Base-by-base conservation (phyloP, 2,888 invertebrate species). In the Amblyjoppa fuscipennis region DNA sequence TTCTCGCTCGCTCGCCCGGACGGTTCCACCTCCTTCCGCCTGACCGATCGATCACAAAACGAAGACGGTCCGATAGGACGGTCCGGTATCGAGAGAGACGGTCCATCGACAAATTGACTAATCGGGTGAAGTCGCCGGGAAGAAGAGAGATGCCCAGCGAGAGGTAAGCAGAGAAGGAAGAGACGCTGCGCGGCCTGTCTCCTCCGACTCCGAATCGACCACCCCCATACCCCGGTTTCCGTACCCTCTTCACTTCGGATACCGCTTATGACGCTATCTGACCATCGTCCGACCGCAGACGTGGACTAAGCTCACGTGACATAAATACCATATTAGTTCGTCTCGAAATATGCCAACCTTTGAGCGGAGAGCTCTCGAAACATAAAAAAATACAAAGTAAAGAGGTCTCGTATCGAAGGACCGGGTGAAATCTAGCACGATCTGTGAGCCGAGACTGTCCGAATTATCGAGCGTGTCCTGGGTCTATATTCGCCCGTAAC, bases 41-140 rank as follows among this genome's bases (percentile, higher is more conserved):
- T 83, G 56, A 53, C 66, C 83, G 87, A 88, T 88, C 87, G 88
- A 88, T 88, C 88, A 87, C 81, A 71, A 66, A 85, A 87, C 77
- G 76, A 77, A 75, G 87, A 87, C 77, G 80, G 31, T 6, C 31
- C 82, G 76, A 71, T 64, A 73, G 56, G 82, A 61, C 34, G 53
- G 66, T 66, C 53, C 51, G 68, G 83, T 80, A 85, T 83, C 74
- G 81, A 87, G 84, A 81, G 73, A 81, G 78, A 78, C 81, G 77
- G 74, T 68, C 77, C 76, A 88, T 86, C 87, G 88, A 88, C 88
- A 88, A 88, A 88, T 88, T 88, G 88, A 87, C 88, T 88, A 88
- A 88, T 88, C 88, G 88, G 87, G 88, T 88, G 86, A 88, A 88
- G 88, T 88, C 88, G 80, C 78, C 83, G 82, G 87, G 86, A 88